Conservation (phyloP, 2,113 vertebrate species). For the Salvelinus alpinus region DNA sequence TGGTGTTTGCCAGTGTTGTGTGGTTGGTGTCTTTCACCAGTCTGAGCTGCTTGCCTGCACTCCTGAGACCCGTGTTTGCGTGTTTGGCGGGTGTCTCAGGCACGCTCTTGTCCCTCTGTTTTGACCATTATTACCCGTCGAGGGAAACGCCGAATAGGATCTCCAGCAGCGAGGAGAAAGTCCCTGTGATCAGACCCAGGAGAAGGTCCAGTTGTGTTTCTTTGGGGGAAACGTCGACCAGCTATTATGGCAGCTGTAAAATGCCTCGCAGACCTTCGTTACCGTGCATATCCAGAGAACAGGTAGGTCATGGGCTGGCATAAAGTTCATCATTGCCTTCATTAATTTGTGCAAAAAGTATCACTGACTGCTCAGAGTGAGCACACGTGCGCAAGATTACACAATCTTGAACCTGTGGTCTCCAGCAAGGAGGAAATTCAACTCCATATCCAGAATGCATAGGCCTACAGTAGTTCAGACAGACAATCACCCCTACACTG, state of each 20-base stretch:
- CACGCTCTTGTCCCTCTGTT: constrained; percentile 82
- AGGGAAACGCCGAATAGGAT: constrained; percentile 69
- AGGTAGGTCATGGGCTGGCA: constrained; percentile 78
- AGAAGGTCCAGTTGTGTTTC: constrained; percentile 95
- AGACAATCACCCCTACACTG: neutral
- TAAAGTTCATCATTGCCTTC: neutral
- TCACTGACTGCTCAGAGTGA: neutral
- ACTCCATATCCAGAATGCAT: neutral
- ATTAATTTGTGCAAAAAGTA: neutral
- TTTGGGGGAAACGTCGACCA: constrained; percentile 84
- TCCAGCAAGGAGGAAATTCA: neutral
- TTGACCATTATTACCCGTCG: constrained; percentile 74
- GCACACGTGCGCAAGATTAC: neutral
- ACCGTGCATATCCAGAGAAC: constrained; percentile 95
- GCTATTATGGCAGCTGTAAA: constrained; percentile 86
- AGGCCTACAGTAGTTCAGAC: neutral
- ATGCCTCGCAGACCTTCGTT: constrained; percentile 94
- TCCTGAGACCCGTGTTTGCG: constrained; percentile 83
- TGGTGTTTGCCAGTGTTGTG: constrained; percentile 80
- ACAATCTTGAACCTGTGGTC: neutral
- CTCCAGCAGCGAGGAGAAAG: constrained; percentile 84
- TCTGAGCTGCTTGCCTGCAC: constrained; percentile 77
- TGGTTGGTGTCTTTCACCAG: constrained; percentile 86
- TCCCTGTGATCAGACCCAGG: constrained; percentile 91
- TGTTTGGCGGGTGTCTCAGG: constrained; percentile 82